Conservation (phyloP, 2,888 invertebrate genomes). For the Podotricha telesiphe region DNA sequence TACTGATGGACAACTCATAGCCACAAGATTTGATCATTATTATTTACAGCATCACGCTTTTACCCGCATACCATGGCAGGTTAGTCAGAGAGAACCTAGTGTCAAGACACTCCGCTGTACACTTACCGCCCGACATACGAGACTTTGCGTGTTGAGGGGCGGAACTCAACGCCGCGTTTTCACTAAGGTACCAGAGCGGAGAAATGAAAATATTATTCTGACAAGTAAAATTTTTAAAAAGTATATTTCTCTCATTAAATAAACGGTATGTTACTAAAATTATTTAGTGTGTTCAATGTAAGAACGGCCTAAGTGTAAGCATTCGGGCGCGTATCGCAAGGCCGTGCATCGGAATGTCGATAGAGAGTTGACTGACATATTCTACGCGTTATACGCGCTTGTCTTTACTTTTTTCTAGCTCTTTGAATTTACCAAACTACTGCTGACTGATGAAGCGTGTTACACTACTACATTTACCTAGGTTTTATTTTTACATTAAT, state of each 20-base stretch:
- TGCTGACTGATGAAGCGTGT: neutral
- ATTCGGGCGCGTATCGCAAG: constrained; percentile 45
- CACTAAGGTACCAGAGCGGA: too few species aligned
- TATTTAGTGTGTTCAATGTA: neutral
- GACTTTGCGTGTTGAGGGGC: too few species aligned
- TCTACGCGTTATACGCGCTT: constrained; percentile 52
- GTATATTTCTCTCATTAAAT: neutral
- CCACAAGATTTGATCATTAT: too few species aligned
- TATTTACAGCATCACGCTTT: too few species aligned
- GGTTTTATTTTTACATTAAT: neutral
- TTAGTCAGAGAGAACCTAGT: too few species aligned
- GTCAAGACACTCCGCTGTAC: too few species aligned
- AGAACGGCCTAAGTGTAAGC: constrained; percentile 23
- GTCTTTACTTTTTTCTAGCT: constrained; percentile 34
- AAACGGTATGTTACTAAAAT: neutral
- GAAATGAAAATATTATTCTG: too few species aligned
- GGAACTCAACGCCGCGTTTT: too few species aligned
- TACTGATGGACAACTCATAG: too few species aligned
- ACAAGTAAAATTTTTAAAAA: neutral
- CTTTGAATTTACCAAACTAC: constrained; percentile 4
- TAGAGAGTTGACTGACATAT: constrained; percentile 66
- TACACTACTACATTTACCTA: neutral
- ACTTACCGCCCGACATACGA: too few species aligned
- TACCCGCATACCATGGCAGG: too few species aligned
- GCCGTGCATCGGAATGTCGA: constrained; percentile 64